Conservation (phyloP, 2,888 invertebrate species). For the Luperina testacea region DNA sequence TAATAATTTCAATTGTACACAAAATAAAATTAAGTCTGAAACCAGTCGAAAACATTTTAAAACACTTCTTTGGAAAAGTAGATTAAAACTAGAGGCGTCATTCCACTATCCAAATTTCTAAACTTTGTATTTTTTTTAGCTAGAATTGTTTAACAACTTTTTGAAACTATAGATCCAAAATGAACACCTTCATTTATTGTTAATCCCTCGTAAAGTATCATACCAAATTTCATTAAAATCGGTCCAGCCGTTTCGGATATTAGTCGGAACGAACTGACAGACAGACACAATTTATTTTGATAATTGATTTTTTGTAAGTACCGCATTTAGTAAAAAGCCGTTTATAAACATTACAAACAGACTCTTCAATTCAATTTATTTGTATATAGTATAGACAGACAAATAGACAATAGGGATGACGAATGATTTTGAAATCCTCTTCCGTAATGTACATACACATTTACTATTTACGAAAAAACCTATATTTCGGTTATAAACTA, state of each 20-base stretch:
- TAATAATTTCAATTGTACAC: not conserved
- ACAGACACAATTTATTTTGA: too few relatives aligned
- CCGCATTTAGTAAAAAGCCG: too few relatives aligned
- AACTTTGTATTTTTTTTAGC: not conserved
- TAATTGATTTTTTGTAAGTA: too few relatives aligned
- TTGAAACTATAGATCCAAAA: not conserved
- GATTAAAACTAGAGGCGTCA: not conserved
- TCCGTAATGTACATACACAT: too few relatives aligned
- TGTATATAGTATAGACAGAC: not conserved
- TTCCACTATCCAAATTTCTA: not conserved
- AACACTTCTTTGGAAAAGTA: not conserved
- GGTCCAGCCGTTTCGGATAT: too few relatives aligned
- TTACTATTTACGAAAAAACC: too few relatives aligned
- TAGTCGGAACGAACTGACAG: too few relatives aligned
- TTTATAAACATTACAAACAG: too few relatives aligned
- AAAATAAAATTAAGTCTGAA: not conserved
- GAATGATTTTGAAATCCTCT: too few relatives aligned
- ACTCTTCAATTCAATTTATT: too few relatives aligned
- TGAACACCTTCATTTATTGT: not conserved
- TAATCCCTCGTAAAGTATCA: not conserved
- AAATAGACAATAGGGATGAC: slow-evolving; percentile 22
- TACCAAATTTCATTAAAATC: too few relatives aligned
- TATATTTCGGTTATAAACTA: too few relatives aligned
- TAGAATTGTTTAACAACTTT: not conserved
- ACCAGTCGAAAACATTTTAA: not conserved